Percentiles rank a stretch among this genome's conserved stretches.
phyloP scores from a whole-genome alignment of 2,888 invertebrate species.

The Xestia ashworthii region DNA sequence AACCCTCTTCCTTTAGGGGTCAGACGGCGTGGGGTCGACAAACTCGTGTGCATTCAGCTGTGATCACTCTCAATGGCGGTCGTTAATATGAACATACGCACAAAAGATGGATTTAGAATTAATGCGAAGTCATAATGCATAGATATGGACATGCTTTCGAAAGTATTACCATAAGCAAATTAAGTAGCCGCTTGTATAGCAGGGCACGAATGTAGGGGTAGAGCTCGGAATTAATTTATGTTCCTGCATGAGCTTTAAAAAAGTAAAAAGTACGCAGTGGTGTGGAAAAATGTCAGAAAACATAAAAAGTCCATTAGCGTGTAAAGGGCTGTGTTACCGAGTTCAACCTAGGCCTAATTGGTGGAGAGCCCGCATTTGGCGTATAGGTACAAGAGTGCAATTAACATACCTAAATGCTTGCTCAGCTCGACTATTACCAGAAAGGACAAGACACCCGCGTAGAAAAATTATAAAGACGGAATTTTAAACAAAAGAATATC shows the following conservation, averaged over 20 bases:
- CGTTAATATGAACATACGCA: slow-evolving; percentile 69
- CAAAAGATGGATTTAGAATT: slow-evolving; percentile 74
- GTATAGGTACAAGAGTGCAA: slow-evolving; percentile 36
- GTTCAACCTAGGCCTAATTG: slow-evolving; percentile 66
- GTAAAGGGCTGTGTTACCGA: slow-evolving; percentile 50
- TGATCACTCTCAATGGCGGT: slow-evolving; percentile 71
- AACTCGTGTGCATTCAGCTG: slow-evolving; percentile 84
- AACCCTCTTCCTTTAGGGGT: slow-evolving; percentile 85
- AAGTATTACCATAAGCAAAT: slow-evolving; percentile 65
- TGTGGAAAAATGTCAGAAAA: slow-evolving; percentile 73
- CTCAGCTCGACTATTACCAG: background rate
- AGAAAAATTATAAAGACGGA: background rate
- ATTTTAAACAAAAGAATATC: slow-evolving; percentile 6
- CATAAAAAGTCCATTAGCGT: slow-evolving; percentile 80
- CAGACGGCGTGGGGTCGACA: slow-evolving; percentile 83
- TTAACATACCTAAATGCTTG: slow-evolving; percentile 46
- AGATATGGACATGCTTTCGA: slow-evolving; percentile 41
- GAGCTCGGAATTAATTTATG: slow-evolving; percentile 61
- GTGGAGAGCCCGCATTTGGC: slow-evolving; percentile 59
- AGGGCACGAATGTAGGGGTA: slow-evolving; percentile 62
- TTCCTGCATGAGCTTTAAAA: slow-evolving; percentile 53
- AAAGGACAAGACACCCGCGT: background rate
- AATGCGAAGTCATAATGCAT: slow-evolving; percentile 53
- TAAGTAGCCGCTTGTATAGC: slow-evolving; percentile 61
- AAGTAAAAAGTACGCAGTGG: slow-evolving; percentile 59